phyloP scores from a whole-genome alignment of 2,888 invertebrate species.

The Drosophila bunnanda region DNA sequence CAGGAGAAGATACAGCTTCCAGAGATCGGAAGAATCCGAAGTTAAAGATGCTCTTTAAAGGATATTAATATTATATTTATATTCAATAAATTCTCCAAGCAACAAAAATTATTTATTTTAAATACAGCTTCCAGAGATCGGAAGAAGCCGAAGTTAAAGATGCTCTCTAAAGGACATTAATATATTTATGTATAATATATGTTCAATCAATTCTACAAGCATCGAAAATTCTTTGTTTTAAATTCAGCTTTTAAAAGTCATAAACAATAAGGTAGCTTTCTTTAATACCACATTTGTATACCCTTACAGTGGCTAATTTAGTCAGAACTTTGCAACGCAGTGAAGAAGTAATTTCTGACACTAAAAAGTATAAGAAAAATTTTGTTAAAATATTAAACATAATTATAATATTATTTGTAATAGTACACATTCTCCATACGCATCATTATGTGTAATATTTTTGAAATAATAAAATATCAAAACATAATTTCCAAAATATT shows the following conservation, averaged over 20 bases:
- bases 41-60: not conserved
- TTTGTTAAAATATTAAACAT: no score
- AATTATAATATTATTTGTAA: no score
- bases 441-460: no score
- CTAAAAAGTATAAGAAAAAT: no score
- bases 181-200: no score
- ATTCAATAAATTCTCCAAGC: no score
- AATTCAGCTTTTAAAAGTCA: not conserved
- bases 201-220: fast-evolving
- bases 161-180: slow-evolving; percentile 4
- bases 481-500: not conserved
- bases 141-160: not conserved
- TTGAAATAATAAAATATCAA: no score
- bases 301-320: no score
- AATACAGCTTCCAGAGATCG: not conserved
- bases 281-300: no score
- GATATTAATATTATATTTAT: no score
- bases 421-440: no score
- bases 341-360: not conserved
- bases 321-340: not conserved
- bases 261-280: not conserved
- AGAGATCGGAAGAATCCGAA: not conserved
- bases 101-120: not conserved
- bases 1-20: slow-evolving; percentile 13
- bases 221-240: not conserved